phyloP scores from a whole-genome alignment of 2,113 vertebrate genomes.

The Xenopus tropicalis region DNA sequence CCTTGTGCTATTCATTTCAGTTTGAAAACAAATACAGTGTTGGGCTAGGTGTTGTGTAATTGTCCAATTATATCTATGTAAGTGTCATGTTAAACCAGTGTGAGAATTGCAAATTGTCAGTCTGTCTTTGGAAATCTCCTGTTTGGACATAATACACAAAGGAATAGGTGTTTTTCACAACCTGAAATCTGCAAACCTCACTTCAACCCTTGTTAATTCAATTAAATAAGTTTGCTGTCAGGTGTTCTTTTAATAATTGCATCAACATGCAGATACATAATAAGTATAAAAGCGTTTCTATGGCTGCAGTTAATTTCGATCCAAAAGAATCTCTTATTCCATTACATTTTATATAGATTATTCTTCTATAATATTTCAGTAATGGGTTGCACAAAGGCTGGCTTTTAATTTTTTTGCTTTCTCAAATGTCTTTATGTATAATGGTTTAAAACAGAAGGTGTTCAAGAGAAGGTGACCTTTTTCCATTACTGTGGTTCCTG shows the following conservation, averaged over 20 bases:
- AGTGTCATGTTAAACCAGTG: conserved; percentile 6
- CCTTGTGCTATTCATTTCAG: no score
- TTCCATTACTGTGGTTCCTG: conserved; percentile 82
- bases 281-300: conserved; percentile 84
- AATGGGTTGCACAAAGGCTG: conserved; percentile 79
- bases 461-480: conserved; percentile 81
- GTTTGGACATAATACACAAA: conserved; percentile 27
- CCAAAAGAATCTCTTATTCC: conserved; percentile 78
- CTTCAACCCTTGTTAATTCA: conserved; percentile 74
- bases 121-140: conserved; percentile 9
- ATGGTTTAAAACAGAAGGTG: conserved; percentile 82
- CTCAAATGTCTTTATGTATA: conserved; percentile 77
- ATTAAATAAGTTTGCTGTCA: conserved; percentile 85
- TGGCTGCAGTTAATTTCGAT: conserved; percentile 83
- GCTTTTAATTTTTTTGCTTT: conserved; percentile 82
- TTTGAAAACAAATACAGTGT: no score
- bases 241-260: conserved; percentile 90
- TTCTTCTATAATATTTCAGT: conserved; percentile 79
- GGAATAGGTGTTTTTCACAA: conserved; percentile 27
- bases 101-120: conserved; percentile 21
- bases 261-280: conserved; percentile 85
- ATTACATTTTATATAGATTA: conserved; percentile 80
- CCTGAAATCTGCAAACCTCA: conserved; percentile 28
- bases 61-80: conserved; percentile 2
- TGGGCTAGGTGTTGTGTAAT: background rate